A percentile compares a stretch with the other conserved stretches of the same genome.
phyloP scores from a whole-genome alignment of 2,797 vertebrate species.

The Champsocephalus esox region DNA sequence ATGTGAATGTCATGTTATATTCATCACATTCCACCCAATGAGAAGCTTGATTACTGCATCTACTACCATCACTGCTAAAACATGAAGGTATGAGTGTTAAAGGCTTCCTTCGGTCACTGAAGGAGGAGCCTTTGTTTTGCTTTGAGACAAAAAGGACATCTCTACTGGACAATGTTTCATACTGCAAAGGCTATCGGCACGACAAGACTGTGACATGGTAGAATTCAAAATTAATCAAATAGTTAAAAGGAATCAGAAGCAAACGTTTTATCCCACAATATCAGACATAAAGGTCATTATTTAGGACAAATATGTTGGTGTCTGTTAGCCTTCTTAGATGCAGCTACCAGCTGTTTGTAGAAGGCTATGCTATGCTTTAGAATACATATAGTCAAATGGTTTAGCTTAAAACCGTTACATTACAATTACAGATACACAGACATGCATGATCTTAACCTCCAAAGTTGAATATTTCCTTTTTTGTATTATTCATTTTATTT shows the following conservation, averaged over 20 bases:
- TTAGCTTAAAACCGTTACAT: not conserved
- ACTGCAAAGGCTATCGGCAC: constrained; percentile 45
- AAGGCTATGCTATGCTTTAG: constrained; percentile 5
- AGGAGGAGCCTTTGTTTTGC: constrained; percentile 30
- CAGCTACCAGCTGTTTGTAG: not conserved
- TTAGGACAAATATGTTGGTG: constrained; percentile 35
- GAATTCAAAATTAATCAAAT: not conserved
- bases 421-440: constrained; percentile 7
- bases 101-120: constrained; percentile 17
- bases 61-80: constrained; percentile 15
- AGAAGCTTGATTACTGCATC: constrained; percentile 20
- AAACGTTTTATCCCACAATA: not conserved
- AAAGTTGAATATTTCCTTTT: constrained; percentile 19
- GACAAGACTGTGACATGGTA: constrained; percentile 26
- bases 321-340: constrained; percentile 23
- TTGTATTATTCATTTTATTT: constrained; percentile 14
- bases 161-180: constrained; percentile 78
- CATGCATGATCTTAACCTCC: constrained; percentile 53
- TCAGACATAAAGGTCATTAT: not conserved
- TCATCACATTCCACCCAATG: constrained; percentile 23
- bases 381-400: not conserved
- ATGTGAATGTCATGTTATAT: constrained; percentile 1
- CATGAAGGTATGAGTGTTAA: constrained; percentile 12
- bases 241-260: not conserved
- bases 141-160: constrained; percentile 25